Evolutionary conservation across 2,797 vertebrate genomes (phyloP).

Genomic region (Lepilemur ruficaudatus): DNA sequence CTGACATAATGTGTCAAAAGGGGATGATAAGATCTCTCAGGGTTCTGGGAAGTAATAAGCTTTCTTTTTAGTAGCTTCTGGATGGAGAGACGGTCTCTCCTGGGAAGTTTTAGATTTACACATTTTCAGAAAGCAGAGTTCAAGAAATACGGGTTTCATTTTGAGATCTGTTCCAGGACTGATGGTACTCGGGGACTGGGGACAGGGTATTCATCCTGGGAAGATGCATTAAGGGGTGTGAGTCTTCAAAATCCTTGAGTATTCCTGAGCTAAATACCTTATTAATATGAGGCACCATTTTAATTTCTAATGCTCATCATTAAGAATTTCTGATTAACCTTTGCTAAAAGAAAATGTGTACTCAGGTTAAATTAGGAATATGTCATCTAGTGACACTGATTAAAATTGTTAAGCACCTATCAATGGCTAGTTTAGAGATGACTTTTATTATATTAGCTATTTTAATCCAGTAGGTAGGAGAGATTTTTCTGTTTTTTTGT

Average conservation of each 20-base stretch:
- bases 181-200: not conserved
- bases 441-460: not conserved
- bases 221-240: not conserved
- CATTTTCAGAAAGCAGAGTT: not conserved
- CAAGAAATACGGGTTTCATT: not conserved
- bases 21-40: not conserved
- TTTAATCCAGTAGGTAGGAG: not conserved
- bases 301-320: slow-evolving; percentile 23
- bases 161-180: not conserved
- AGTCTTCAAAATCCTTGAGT: not conserved
- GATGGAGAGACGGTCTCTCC: not conserved
- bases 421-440: not conserved
- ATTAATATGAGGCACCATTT: slow-evolving; percentile 3
- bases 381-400: not conserved
- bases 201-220: not conserved
- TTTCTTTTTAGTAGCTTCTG: slow-evolving; percentile 35
- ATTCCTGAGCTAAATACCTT: slow-evolving; percentile 31
- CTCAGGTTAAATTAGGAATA: slow-evolving; percentile 19
- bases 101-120: slow-evolving; percentile 19
- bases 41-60: not conserved
- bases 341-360: slow-evolving; percentile 36
- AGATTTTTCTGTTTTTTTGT: not conserved
- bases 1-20: not conserved
- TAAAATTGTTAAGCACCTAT: slow-evolving; percentile 18
- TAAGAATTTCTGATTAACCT: slow-evolving; percentile 27